Base-by-base conservation (phyloP, 2,888 invertebrate species). In the Allygus modestus region DNA sequence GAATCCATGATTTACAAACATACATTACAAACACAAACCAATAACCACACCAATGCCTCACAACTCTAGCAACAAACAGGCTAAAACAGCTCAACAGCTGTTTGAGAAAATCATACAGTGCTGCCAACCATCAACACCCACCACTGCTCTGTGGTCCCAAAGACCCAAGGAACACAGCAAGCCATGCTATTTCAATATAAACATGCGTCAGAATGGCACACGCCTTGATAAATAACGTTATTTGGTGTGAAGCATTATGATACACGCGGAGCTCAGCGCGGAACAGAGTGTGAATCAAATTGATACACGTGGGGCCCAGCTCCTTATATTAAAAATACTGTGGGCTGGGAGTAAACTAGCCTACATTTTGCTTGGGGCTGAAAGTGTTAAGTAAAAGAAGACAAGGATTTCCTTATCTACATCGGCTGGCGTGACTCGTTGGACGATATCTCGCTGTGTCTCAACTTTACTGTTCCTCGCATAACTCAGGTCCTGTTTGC, bases 51-150 rank as follows among this genome's bases (percentile, higher is more conserved):
- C n/a, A n/a, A n/a, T n/a, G n/a, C n/a, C n/a, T 11, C 37, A 37
- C 37, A 37, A 11, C 37, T 11, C 37, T 7, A 7, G 37, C 37
- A 37, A 37, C 11, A 37, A 37, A 37, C 37, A 37, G 37, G 37
- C 7, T 11, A 65, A 65, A 12, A 65, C 65, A 58, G 20, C 65
- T 65, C 28, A n/a, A n/a, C n/a, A n/a, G n/a, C n/a, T n/a, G n/a
- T 12, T 12, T 65, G 26, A 17, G 65, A 28, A 65, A 20, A 65
- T 65, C 65, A 65, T 65, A 20, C 65, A 71, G 71, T 71, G 71
- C 71, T 28, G 71, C 71, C 71, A 71, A 71, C 71, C 71, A 71
- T 31, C 31, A 15, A 71, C 71, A 71, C 28, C 28, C 28, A 71
- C 9, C 28, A 31, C 33, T 71, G 71, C 41, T 41, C 71, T 71